phyloP scores from a whole-genome alignment of 2,113 vertebrate genomes.

The Tetrao urogallus region DNA sequence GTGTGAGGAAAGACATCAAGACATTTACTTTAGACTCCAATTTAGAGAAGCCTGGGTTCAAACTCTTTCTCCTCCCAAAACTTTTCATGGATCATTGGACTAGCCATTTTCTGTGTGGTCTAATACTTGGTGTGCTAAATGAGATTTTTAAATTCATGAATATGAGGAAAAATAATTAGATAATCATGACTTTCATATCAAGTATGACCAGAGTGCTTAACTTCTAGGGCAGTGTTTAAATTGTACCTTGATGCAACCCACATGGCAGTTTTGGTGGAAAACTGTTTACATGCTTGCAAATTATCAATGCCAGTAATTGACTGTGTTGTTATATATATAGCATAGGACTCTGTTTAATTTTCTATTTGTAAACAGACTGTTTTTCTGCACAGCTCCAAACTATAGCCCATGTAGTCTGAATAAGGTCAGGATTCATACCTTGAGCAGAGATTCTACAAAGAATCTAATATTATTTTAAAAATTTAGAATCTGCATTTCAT shows the following conservation, averaged over 20 bases:
- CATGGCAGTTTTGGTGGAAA: neutral
- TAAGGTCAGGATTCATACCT: neutral
- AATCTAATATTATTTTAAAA: neutral
- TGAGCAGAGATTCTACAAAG: rapidly evolving
- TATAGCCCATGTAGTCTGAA: neutral
- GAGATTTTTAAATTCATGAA: neutral
- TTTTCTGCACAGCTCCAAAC: neutral
- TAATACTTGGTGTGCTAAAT: neutral
- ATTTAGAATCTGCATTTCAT: neutral
- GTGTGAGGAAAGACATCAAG: neutral
- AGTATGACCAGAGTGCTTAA: neutral
- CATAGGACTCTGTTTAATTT: neutral
- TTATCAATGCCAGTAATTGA: neutral
- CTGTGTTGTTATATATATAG: neutral
- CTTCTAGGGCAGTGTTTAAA: neutral
- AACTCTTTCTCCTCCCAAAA: neutral
- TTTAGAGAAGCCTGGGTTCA: neutral
- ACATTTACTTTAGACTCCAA: neutral
- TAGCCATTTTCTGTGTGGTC: neutral
- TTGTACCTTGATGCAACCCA: neutral
- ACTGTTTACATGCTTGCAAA: neutral
- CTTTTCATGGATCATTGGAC: neutral
- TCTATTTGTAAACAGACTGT: neutral
- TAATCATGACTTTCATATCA: neutral
- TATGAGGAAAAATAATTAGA: neutral